phyloP scores from a whole-genome alignment of 2,888 invertebrate species.

The Acanthopleura granulata region DNA sequence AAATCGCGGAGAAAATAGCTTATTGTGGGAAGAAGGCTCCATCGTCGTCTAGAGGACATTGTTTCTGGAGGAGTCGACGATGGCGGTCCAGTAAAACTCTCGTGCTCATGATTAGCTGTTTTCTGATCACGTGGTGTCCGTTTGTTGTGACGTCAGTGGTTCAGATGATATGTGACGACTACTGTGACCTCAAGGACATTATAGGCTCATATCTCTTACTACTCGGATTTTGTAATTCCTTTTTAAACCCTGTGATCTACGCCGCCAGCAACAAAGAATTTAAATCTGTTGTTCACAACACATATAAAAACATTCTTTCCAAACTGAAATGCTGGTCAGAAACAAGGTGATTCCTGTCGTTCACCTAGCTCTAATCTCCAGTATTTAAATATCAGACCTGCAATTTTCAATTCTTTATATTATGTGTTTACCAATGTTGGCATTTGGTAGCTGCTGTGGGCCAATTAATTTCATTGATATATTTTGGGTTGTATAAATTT shows the following conservation, averaged over 20 bases:
- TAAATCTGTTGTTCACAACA: background rate
- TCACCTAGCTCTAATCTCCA: too few relatives aligned
- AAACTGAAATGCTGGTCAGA: background rate
- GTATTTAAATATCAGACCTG: too few relatives aligned
- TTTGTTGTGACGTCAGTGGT: conserved; percentile 41
- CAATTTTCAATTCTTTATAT: too few relatives aligned
- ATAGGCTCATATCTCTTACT: conserved; percentile 49
- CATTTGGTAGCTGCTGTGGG: too few relatives aligned
- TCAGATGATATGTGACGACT: conserved; percentile 29
- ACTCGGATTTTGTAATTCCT: conserved; percentile 56
- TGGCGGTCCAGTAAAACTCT: conserved; percentile 46
- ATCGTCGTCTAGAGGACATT: conserved; percentile 21
- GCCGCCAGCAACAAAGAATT: conserved; percentile 53
- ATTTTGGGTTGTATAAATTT: too few relatives aligned
- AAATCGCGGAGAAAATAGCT: conserved; percentile 41
- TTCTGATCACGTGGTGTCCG: conserved; percentile 49
- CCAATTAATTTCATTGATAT: too few relatives aligned
- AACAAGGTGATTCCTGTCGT: too few relatives aligned
- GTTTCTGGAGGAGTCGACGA: conserved; percentile 40
- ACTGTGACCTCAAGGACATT: conserved; percentile 43
- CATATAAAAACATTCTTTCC: background rate
- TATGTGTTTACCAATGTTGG: too few relatives aligned
- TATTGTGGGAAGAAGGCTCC: too few relatives aligned
- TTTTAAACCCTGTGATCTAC: conserved; percentile 58
- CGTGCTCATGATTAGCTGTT: conserved; percentile 43